A percentile compares a stretch with the other conserved stretches of the same genome.
Conservation (phyloP, 2,113 vertebrate species). For the Macquaria australasica region DNA sequence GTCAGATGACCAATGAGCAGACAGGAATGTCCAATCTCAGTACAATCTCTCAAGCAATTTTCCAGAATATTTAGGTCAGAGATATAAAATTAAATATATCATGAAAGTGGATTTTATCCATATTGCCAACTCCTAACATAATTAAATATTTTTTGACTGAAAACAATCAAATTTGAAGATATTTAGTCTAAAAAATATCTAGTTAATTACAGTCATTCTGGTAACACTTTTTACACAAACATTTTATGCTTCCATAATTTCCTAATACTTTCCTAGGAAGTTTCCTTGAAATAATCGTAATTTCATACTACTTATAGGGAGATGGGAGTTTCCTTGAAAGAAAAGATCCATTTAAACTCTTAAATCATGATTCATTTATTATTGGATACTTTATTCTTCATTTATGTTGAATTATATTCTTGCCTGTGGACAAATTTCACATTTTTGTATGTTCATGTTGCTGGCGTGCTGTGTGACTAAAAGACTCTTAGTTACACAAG, state of each 20-base stretch:
- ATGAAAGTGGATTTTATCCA: no score
- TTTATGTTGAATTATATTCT: no score
- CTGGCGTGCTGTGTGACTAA: neutral
- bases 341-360: neutral
- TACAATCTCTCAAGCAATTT: no score
- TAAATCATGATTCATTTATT: neutral
- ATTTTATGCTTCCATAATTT: neutral
- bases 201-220: neutral
- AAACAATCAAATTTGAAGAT: no score
- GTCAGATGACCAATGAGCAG: no score
- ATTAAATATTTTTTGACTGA: no score
- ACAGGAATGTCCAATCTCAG: no score
- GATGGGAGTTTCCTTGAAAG: neutral
- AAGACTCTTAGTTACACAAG: neutral
- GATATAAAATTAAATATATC: no score
- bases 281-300: neutral
- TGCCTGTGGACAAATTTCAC: neutral
- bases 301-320: neutral
- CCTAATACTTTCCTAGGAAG: neutral
- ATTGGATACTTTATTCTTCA: neutral
- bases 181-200: no score
- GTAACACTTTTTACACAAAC: neutral
- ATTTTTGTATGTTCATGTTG: neutral
- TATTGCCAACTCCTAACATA: no score
- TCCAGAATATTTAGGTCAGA: no score